Evolutionary conservation across 1,140 invertebrate genomes (phyloP).

Genomic region (Ceratina australensis): DNA sequence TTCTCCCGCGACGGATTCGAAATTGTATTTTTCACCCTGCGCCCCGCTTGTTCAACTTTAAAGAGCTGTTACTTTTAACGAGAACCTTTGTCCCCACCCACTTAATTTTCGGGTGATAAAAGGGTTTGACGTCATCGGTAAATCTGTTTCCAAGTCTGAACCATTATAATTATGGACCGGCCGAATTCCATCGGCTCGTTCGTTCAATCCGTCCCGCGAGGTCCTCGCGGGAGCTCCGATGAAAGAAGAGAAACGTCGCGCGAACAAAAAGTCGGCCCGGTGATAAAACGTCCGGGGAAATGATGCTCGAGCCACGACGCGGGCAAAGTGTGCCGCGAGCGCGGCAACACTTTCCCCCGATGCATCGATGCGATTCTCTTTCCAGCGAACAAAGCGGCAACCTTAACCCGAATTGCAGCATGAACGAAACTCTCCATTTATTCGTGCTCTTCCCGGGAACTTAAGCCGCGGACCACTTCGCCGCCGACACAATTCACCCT

Average conservation of each 20-base stretch:
- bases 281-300: background rate
- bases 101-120: slow-evolving; percentile 8
- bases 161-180: background rate
- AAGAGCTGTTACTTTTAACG: slow-evolving; percentile 13
- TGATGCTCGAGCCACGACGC: too few species aligned
- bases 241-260: background rate
- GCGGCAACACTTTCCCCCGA: background rate
- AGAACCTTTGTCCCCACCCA: slow-evolving; percentile 23
- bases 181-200: background rate
- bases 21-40: slow-evolving; percentile 3
- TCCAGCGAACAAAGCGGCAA: background rate
- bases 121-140: background rate
- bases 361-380: background rate
- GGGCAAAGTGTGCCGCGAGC: too few species aligned
- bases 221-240: background rate
- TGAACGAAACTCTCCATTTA: slow-evolving; percentile 29
- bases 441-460: slow-evolving; percentile 29
- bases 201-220: background rate
- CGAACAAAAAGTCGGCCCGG: background rate
- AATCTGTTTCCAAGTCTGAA: slow-evolving; percentile 14
- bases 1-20: background rate
- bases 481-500: background rate
- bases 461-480: background rate
- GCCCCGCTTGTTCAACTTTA: slow-evolving; percentile 3
- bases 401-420: slow-evolving; percentile 5